These are phyloP conservation scores for Agrilus planipennis DNA, from an alignment of 1,140 invertebrate genomes.

Conservation along the genomic window DNA sequence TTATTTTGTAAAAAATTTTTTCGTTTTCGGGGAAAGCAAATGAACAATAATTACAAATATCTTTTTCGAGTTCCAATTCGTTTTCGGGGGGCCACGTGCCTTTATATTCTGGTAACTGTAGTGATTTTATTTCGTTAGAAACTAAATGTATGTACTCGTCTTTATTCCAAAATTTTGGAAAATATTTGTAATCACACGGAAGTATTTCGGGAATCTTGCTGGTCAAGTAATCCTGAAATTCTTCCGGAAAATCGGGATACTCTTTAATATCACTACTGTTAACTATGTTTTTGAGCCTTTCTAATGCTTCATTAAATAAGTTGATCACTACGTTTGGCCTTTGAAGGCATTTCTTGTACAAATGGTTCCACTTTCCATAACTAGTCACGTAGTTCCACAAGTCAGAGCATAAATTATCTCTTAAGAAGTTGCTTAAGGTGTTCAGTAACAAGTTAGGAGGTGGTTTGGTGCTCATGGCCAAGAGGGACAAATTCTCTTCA, in stretches of 20 bases:
- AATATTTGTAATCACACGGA: conserved; percentile 42
- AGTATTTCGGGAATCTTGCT: conserved; percentile 24
- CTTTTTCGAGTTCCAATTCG: conserved; percentile 15
- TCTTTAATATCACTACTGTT: conserved; percentile 38
- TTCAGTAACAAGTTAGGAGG: conserved; percentile 46
- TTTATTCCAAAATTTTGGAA: conserved; percentile 40
- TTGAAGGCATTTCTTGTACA: conserved; percentile 36
- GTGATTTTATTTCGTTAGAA: conserved; percentile 11
- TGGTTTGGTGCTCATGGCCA: conserved; percentile 41
- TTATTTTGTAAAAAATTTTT: conserved; percentile 16
- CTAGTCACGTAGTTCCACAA: conserved; percentile 49
- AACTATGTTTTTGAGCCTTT: conserved; percentile 45
- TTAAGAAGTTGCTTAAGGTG: conserved; percentile 41
- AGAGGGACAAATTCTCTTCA: conserved; percentile 44
- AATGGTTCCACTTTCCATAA: conserved; percentile 36
- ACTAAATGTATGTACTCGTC: conserved; percentile 16
- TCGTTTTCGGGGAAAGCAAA: conserved; percentile 16
- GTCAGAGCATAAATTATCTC: conserved; percentile 48
- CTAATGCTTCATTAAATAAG: conserved; percentile 52
- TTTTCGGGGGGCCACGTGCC: conserved; percentile 23
- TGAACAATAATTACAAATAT: conserved; percentile 20
- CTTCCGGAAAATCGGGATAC: conserved; percentile 39
- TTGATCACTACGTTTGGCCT: conserved; percentile 46
- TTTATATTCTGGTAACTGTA: conserved; percentile 23
- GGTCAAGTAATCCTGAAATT: conserved; percentile 38